phyloP scores from a whole-genome alignment of 2,797 vertebrate species.

The Acestrorhynchus altus region DNA sequence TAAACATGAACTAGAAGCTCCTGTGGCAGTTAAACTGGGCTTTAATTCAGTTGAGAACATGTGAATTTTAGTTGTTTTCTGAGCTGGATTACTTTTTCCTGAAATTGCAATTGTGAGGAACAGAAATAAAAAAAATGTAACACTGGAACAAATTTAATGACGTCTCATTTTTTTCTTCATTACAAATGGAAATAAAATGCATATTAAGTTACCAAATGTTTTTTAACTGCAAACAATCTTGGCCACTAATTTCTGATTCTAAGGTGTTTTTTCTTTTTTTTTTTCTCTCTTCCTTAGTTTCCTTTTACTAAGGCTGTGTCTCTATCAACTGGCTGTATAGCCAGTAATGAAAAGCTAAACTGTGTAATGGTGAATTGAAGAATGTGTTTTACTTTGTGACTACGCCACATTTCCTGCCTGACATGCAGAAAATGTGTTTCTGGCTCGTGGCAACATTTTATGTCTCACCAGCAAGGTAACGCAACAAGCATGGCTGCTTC shows the following conservation, averaged over 20 bases:
- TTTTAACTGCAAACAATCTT: background rate
- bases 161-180: too few relatives aligned
- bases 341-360: slow-evolving; percentile 8
- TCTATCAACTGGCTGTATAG: slow-evolving; percentile 32
- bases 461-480: slow-evolving; percentile 72
- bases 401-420: slow-evolving; percentile 79
- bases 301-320: too few relatives aligned
- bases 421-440: slow-evolving; percentile 81
- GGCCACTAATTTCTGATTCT: background rate
- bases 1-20: too few relatives aligned
- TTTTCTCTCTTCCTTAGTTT: background rate
- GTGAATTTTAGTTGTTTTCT: too few relatives aligned
- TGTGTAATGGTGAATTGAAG: slow-evolving; percentile 11
- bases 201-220: background rate
- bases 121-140: too few relatives aligned
- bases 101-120: too few relatives aligned
- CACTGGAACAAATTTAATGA: too few relatives aligned
- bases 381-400: slow-evolving; percentile 31
- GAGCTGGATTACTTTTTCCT: too few relatives aligned
- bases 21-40: too few relatives aligned
- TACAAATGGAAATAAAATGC: too few relatives aligned
- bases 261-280: background rate
- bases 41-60: too few relatives aligned
- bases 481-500: slow-evolving; percentile 71
- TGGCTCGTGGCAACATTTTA: slow-evolving; percentile 75